phyloP scores from a whole-genome alignment of 2,888 invertebrate species.

The Drosophila koepferae region DNA sequence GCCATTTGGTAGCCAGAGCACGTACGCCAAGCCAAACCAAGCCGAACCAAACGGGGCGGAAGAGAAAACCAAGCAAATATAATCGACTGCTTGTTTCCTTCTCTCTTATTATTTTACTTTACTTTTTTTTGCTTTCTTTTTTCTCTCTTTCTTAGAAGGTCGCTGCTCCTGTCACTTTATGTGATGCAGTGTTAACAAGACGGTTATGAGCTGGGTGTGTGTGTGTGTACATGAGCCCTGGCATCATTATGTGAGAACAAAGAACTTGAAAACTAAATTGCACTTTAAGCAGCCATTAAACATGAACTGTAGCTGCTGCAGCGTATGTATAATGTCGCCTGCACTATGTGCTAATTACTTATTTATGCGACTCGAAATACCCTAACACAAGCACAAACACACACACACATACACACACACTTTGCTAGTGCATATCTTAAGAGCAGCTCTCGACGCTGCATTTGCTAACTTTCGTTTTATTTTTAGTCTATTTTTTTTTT shows the following conservation, averaged over 20 bases:
- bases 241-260: constrained; percentile 71
- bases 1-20: constrained; percentile 48
- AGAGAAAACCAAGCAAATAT: constrained; percentile 38
- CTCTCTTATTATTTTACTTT: constrained; percentile 7
- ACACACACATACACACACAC: not conserved
- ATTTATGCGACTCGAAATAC: constrained; percentile 65
- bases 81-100: constrained; percentile 51
- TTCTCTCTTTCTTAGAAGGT: constrained; percentile 44
- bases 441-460: constrained; percentile 13
- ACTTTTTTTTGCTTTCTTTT: not conserved
- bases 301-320: constrained; percentile 33
- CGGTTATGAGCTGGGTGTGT: constrained; percentile 19
- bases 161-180: constrained; percentile 65
- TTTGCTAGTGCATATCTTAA: constrained; percentile 36
- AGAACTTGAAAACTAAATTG: constrained; percentile 68
- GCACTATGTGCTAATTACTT: constrained; percentile 76
- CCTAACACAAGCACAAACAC: constrained; percentile 6
- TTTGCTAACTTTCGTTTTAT: constrained; percentile 7
- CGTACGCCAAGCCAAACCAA: constrained; percentile 41
- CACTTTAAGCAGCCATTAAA: constrained; percentile 74
- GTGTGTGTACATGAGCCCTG: constrained; percentile 13
- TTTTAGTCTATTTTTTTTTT: not conserved
- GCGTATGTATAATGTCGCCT: constrained; percentile 44
- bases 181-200: constrained; percentile 61
- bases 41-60: constrained; percentile 15